phyloP scores from a whole-genome alignment of 2,797 vertebrate genomes.

The Premnoplex brunnescens region DNA sequence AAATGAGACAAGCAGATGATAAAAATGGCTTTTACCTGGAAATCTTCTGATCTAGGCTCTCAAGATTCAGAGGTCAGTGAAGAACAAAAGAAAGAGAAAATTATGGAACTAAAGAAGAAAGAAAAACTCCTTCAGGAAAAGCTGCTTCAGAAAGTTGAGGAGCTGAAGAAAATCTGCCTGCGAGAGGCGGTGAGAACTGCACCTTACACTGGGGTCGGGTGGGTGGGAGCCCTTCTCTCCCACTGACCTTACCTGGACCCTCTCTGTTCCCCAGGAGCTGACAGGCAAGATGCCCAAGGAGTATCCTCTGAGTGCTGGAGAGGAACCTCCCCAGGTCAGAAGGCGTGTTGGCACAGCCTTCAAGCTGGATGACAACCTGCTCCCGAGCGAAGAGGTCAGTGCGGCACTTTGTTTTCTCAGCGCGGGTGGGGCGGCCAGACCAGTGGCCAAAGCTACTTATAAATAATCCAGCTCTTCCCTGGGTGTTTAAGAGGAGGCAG shows the following conservation, averaged over 20 bases:
- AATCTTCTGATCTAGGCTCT: slow-evolving; percentile 80
- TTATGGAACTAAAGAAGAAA: slow-evolving; percentile 91
- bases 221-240: not conserved
- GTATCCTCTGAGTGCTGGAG: slow-evolving; percentile 87
- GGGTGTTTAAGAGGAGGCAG: not conserved
- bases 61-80: slow-evolving; percentile 90
- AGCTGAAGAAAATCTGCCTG: slow-evolving; percentile 92
- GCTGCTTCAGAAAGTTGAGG: slow-evolving; percentile 87
- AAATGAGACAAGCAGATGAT: not conserved
- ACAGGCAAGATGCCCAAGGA: slow-evolving; percentile 92
- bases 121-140: slow-evolving; percentile 87
- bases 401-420: not conserved
- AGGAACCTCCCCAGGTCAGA: slow-evolving; percentile 86
- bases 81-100: slow-evolving; percentile 93
- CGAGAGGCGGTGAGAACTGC: slow-evolving; percentile 88
- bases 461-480: not conserved
- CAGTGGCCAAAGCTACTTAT: not conserved
- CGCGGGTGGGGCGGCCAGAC: not conserved
- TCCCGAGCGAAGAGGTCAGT: slow-evolving; percentile 85
- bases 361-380: slow-evolving; percentile 88
- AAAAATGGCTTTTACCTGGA: not conserved
- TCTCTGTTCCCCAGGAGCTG: slow-evolving; percentile 82
- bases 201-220: accelerated
- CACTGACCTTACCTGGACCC: not conserved
- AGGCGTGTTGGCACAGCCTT: slow-evolving; percentile 89